Percentiles rank a stretch among this genome's conserved stretches.
These are phyloP conservation scores for Pachyrhynchus sulphureomaculatus DNA, from an alignment of 1,140 invertebrate genomes.

Conservation along the genomic window DNA sequence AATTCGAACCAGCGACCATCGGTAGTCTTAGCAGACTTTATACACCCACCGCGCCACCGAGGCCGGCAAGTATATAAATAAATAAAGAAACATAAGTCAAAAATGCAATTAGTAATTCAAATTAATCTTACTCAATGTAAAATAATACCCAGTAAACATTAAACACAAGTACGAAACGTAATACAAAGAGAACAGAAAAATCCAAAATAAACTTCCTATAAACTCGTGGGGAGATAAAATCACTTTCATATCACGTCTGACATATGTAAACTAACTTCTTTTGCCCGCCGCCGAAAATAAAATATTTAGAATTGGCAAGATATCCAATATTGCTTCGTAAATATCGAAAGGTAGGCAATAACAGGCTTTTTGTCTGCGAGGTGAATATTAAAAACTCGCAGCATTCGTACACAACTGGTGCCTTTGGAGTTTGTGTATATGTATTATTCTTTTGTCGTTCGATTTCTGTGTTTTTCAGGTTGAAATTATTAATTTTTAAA, in stretches of 20 bases:
- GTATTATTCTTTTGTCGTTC: constrained; percentile 3
- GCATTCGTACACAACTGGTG: constrained; percentile 17
- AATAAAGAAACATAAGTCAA: too few relatives aligned
- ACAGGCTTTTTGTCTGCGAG: constrained; percentile 34
- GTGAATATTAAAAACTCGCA: constrained; percentile 37
- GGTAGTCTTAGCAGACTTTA: too few relatives aligned
- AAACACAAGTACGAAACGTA: too few relatives aligned
- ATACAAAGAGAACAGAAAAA: constrained; percentile 22
- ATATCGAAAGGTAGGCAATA: constrained; percentile 43
- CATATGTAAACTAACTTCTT: constrained; percentile 45
- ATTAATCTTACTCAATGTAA: too few relatives aligned
- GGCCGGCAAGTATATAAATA: too few relatives aligned
- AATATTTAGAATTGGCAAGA: constrained; percentile 44
- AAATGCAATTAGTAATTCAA: too few relatives aligned
- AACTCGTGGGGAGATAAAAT: constrained; percentile 33
- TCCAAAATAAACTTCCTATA: constrained; percentile 31
- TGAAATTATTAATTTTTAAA: constrained; percentile 14
- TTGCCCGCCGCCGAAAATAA: constrained; percentile 39
- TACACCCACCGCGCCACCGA: too few relatives aligned
- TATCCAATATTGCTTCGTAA: constrained; percentile 43
- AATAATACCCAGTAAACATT: too few relatives aligned
- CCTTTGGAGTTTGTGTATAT: constrained; percentile 5
- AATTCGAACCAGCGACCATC: too few relatives aligned
- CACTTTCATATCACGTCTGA: constrained; percentile 44
- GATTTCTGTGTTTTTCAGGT: constrained; percentile 7